Percentiles rank a stretch among this genome's conserved stretches.
These are phyloP conservation scores for Vidua chalybeata DNA, from an alignment of 2,113 vertebrate species.

Conservation along the genomic window DNA sequence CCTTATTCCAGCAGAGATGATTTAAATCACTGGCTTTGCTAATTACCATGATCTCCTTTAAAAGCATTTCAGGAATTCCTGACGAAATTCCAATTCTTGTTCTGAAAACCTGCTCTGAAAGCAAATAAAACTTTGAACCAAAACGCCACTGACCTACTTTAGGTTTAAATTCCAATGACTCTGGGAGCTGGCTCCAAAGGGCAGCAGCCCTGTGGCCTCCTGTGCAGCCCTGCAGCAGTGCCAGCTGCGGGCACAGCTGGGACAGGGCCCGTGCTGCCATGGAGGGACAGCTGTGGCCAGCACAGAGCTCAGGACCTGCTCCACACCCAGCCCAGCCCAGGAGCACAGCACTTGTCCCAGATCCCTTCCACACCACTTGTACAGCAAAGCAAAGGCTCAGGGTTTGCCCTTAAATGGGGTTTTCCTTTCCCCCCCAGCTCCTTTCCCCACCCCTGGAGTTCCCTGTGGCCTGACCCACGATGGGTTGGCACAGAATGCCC, in stretches of 20 bases:
- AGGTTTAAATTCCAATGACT: background rate
- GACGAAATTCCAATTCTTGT: background rate
- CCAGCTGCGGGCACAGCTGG: background rate
- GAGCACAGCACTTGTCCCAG: background rate
- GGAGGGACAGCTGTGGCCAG: background rate
- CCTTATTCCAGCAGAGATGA: background rate
- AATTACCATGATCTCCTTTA: background rate
- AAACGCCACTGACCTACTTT: background rate
- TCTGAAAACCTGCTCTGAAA: background rate
- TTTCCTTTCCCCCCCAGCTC: background rate
- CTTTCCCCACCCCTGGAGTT: fast-evolving
- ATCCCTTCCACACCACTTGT: fast-evolving
- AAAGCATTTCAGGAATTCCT: background rate
- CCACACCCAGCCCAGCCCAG: background rate
- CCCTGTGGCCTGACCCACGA: fast-evolving
- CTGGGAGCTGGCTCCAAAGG: background rate
- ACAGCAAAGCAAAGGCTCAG: background rate
- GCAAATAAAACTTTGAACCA: background rate
- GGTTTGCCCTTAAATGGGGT: background rate
- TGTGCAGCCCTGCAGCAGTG: background rate
- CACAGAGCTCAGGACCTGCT: background rate
- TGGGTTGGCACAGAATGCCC: fast-evolving
- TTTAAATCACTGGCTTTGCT: background rate
- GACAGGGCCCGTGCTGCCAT: fast-evolving
- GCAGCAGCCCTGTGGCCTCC: background rate